These are phyloP conservation scores for Mythimna loreyi DNA, from an alignment of 2,888 invertebrate genomes.

Conservation along the genomic window DNA sequence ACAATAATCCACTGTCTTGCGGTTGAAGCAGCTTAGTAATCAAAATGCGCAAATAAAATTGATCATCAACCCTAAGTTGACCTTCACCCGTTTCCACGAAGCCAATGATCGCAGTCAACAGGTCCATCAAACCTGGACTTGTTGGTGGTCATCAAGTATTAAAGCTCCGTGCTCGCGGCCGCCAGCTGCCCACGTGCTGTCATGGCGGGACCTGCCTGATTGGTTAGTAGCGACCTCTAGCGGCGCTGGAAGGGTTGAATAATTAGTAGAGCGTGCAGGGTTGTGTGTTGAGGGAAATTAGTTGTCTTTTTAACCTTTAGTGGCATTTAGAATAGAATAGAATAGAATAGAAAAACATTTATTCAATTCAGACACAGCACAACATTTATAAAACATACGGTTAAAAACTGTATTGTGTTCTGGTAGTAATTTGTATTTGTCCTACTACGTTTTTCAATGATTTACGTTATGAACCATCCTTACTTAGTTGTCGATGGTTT, in stretches of 20 bases:
- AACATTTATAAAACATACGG: too few relatives aligned
- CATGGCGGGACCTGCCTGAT: not conserved
- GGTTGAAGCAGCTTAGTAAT: too few relatives aligned
- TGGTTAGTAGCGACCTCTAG: conserved; percentile 1
- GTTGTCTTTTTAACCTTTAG: not conserved
- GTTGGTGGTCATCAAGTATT: conserved; percentile 63
- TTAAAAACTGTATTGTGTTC: not conserved
- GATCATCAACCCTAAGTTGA: not conserved
- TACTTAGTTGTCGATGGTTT: too few relatives aligned
- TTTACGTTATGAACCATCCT: too few relatives aligned
- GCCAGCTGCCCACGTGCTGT: not conserved
- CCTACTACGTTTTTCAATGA: too few relatives aligned
- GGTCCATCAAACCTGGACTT: conserved; percentile 46
- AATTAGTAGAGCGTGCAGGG: not conserved
- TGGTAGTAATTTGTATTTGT: too few relatives aligned
- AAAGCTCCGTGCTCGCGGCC: conserved; percentile 18
- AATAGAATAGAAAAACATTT: too few relatives aligned
- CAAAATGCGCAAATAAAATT: not conserved
- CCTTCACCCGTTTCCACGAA: conserved; percentile 9
- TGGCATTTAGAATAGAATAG: too few relatives aligned
- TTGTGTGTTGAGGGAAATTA: not conserved
- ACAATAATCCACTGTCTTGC: too few relatives aligned
- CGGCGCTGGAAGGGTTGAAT: not conserved
- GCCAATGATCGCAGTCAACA: conserved; percentile 38
- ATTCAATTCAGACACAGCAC: too few relatives aligned